These are phyloP conservation scores for Ditylenchus weischeri DNA, from an alignment of 2,888 invertebrate species.

Conservation along the genomic window DNA sequence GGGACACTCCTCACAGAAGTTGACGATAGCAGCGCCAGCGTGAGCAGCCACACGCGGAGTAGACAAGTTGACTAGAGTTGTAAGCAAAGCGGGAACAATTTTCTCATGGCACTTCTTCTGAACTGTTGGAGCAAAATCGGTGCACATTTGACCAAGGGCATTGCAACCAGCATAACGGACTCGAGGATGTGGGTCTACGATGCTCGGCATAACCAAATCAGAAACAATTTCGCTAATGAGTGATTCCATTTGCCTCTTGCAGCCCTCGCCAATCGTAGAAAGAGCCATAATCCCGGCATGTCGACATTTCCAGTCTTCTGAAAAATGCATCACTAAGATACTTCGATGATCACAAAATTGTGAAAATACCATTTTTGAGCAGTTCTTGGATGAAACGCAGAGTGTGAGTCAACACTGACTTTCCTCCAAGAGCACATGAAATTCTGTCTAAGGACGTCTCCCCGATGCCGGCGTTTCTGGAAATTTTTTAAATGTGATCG, in stretches of 20 bases:
- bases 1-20: constrained; percentile 98
- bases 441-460: constrained; percentile 93
- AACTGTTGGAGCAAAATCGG: constrained; percentile 92
- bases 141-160: constrained; percentile 79
- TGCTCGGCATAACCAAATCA: constrained; percentile 79
- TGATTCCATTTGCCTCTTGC: constrained; percentile 87
- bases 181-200: constrained; percentile 81
- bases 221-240: constrained; percentile 88
- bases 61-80: constrained; percentile 81
- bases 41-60: constrained; percentile 90
- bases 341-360: background rate
- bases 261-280: constrained; percentile 70
- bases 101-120: constrained; percentile 95
- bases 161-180: constrained; percentile 96
- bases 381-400: constrained; percentile 31
- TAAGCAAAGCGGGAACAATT: constrained; percentile 84
- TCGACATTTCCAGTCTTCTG: constrained; percentile 65
- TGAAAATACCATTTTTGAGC: constrained; percentile 32
- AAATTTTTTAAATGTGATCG: no score
- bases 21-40: constrained; percentile 90
- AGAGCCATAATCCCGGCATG: constrained; percentile 90
- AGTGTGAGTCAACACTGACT: constrained; percentile 78
- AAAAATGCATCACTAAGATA: background rate
- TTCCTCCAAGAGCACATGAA: constrained; percentile 92
- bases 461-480: constrained; percentile 70